Evolutionary conservation across 2,113 vertebrate species (phyloP), one percentile per base, ranked within the genome.

Genomic region (Microtus ochrogaster): DNA sequence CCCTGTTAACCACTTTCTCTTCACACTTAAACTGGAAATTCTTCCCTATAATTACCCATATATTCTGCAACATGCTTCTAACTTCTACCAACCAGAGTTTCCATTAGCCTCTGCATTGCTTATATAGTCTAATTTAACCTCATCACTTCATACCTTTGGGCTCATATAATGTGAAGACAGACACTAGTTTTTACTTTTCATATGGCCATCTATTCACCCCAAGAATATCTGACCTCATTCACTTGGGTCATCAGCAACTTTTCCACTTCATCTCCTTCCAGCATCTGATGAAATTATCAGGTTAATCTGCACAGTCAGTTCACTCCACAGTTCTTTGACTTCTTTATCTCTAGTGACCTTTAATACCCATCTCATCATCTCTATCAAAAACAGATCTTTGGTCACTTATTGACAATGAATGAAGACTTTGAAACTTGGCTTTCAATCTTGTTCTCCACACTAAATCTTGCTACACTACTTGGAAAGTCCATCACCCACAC

Each of bases 301-400:
- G 84, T 87, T 24, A 39, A 61, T 49, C 55, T 93, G 81, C n/a
- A 79, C 58, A 21, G 28, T 77, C 44, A 65, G 41, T 4, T 4
- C 28, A 77, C 61, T 85, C 52, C 66, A 83, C 6, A 92, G 66
- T 89, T 89, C 73, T 47, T 66, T 79, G 70, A 91, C 36, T 55
- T 88, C 26, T 6, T 88, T 94, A 77, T 73, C 70, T 94, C 86
- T 66, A 95, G 72, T 89, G 85, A 97, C 70, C 91, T 96, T 97
- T 96, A 94, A n/a, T 70, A 94, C 74, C 66, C 44, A 82, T 89
- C 76, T 73, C 52, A 90, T 76, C 47, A 90, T 90, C 76, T 94
- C 74, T 70, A 90, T 88, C 85, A 83, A 94, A 93, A 68, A 94
- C 39, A 93, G 30, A n/a, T 85, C 65, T 87, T 86, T 55, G 22